A percentile compares a stretch with the other conserved stretches of the same genome.
These are phyloP conservation scores for Tiliqua scincoides DNA, from an alignment of 2,113 vertebrate genomes.

Conservation along the genomic window DNA sequence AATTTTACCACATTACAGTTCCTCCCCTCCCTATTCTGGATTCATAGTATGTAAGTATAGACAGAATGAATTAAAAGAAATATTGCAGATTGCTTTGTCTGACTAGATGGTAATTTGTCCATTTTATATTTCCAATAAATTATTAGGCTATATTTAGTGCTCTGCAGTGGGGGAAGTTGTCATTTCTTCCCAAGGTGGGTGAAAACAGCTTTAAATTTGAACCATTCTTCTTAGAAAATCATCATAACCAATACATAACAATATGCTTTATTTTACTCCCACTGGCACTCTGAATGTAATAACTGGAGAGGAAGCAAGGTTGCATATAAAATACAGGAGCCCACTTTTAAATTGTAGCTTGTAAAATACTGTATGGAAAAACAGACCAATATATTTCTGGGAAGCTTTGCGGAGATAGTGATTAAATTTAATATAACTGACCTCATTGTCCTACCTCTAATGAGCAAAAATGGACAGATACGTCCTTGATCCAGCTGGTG, in stretches of 20 bases:
- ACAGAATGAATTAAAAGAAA: neutral
- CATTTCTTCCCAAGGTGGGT: slow-evolving; percentile 40
- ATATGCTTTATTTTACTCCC: slow-evolving; percentile 25
- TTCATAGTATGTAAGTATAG: neutral
- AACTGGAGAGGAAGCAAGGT: neutral
- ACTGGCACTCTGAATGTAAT: slow-evolving; percentile 18
- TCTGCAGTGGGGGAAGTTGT: slow-evolving; percentile 42
- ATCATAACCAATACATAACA: slow-evolving; percentile 45
- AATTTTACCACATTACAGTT: slow-evolving; percentile 25
- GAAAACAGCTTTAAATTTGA: slow-evolving; percentile 57
- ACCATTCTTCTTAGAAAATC: slow-evolving; percentile 12
- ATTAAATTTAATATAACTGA: slow-evolving; percentile 70
- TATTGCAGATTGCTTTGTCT: neutral
- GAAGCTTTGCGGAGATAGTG: slow-evolving; percentile 38
- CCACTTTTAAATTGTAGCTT: slow-evolving; percentile 47
- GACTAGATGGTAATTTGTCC: slow-evolving; percentile 30
- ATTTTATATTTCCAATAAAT: slow-evolving; percentile 65
- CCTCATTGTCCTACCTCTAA: slow-evolving; percentile 67
- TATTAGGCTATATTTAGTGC: slow-evolving; percentile 52
- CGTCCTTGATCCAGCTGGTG: slow-evolving; percentile 66
- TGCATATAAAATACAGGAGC: slow-evolving; percentile 48
- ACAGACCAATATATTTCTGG: slow-evolving; percentile 56
- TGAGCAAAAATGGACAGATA: slow-evolving; percentile 66
- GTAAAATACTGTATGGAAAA: slow-evolving; percentile 58
- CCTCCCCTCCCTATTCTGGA: slow-evolving; percentile 9